Evolutionary conservation across 2,888 invertebrate genomes (phyloP).

Genomic region (Nemurella pictetii): DNA sequence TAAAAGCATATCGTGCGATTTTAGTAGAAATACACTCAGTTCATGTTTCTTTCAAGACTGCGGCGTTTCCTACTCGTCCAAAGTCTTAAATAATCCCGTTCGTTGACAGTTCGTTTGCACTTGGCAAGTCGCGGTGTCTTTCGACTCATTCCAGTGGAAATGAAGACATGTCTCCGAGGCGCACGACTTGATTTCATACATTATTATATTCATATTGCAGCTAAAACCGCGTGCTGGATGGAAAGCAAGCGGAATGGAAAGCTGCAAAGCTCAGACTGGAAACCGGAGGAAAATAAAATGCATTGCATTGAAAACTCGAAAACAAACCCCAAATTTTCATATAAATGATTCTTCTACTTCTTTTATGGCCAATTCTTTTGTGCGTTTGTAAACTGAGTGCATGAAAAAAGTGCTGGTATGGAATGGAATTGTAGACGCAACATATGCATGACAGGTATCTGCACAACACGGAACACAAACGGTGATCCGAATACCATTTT

Average conservation of each 20-base stretch:
- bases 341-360: no score
- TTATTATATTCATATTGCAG: neutral
- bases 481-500: no score
- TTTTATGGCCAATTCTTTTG: no score
- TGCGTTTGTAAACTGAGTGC: no score
- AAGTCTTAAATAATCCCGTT: neutral
- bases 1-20: neutral
- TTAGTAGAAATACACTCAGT: neutral
- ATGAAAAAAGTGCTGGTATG: neutral
- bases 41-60: neutral
- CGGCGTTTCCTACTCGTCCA: neutral
- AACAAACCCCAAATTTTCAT: neutral
- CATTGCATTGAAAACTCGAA: no score
- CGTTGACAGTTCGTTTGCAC: slow-evolving; percentile 2
- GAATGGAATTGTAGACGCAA: neutral
- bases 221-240: neutral
- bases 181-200: neutral
- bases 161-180: slow-evolving; percentile 1
- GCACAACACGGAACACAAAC: no score
- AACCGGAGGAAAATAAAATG: no score
- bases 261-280: no score
- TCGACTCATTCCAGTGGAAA: slow-evolving; percentile 14
- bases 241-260: neutral
- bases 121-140: slow-evolving; percentile 2
- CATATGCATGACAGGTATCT: neutral